phyloP scores from a whole-genome alignment of 30 jellyfish, hydroid and myxozoan species.

The Cassiopea andromeda region DNA sequence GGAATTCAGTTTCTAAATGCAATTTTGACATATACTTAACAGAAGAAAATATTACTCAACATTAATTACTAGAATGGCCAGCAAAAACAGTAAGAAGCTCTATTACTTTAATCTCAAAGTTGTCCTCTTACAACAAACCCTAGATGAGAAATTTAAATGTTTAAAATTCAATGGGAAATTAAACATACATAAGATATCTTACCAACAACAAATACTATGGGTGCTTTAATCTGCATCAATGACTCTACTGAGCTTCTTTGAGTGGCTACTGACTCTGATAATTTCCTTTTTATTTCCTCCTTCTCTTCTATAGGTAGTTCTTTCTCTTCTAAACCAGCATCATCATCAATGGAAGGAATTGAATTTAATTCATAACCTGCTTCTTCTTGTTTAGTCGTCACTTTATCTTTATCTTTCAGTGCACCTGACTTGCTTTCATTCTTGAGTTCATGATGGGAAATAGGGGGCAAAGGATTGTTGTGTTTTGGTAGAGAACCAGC shows the following conservation, averaged over 20 bases:
- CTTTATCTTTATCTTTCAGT: not conserved
- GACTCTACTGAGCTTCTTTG: not conserved
- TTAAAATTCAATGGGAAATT: not conserved
- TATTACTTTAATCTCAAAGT: no score
- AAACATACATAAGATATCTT: not conserved
- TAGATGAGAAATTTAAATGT: no score
- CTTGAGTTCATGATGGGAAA: conserved; percentile 7
- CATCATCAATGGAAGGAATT: conserved; percentile 60
- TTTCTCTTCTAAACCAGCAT: conserved; percentile 55
- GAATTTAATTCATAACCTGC: not conserved
- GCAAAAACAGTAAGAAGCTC: no score
- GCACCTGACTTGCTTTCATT: not conserved
- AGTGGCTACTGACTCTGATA: not conserved
- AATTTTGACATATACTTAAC: no score
- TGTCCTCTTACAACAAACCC: no score
- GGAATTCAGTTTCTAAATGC: no score
- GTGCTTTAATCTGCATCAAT: conserved; percentile 20
- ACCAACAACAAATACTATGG: conserved; percentile 91
- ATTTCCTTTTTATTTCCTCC: conserved; percentile 6
- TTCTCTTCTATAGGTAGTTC: conserved; percentile 26
- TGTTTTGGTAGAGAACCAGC: conserved; percentile 10
- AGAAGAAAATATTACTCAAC: no score
- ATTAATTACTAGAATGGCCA: no score
- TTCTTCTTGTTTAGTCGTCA: not conserved
- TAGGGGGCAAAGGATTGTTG: conserved; percentile 80